A percentile compares a stretch with the other conserved stretches of the same genome.
phyloP scores from a whole-genome alignment of 2,113 vertebrate species.

The Percopsis transmontana region DNA sequence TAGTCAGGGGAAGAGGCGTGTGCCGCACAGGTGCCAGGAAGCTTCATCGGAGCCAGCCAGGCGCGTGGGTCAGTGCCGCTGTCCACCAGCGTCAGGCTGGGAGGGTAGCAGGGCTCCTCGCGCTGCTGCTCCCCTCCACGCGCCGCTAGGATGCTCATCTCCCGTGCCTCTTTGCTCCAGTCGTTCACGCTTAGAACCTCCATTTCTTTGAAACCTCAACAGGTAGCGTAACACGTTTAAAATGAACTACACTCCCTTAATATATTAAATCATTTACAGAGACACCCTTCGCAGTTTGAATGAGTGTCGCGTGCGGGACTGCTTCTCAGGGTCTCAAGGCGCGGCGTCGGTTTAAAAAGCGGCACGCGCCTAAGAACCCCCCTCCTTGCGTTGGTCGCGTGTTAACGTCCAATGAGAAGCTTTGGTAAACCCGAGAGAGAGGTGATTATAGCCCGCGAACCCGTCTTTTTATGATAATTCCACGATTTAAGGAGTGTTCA shows the following conservation, averaged over 20 bases:
- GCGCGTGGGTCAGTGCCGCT: conserved; percentile 83
- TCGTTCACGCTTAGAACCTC: conserved; percentile 68
- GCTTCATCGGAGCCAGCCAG: conserved; percentile 84
- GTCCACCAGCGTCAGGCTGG: conserved; percentile 80
- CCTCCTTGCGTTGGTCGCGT: conserved; percentile 92
- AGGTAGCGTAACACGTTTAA: not conserved
- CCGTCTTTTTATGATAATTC: conserved; percentile 68
- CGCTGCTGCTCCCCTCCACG: conserved; percentile 63
- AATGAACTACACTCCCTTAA: not conserved
- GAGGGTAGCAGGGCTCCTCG: conserved; percentile 63
- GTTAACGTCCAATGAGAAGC: conserved; percentile 86
- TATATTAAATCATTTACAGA: conserved; percentile 10
- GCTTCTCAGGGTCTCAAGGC: conserved; percentile 87
- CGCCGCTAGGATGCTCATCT: conserved; percentile 43
- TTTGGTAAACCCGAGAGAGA: conserved; percentile 64
- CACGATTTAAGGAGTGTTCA: conserved; percentile 68
- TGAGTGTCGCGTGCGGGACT: conserved; percentile 80
- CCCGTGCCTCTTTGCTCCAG: conserved; percentile 66
- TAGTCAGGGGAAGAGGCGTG: conserved; percentile 79
- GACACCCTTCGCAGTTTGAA: conserved; percentile 43
- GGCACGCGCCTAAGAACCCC: conserved; percentile 92
- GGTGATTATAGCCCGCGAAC: conserved; percentile 60
- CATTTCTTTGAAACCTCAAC: conserved; percentile 57
- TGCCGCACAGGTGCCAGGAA: conserved; percentile 81
- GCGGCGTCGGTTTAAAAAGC: conserved; percentile 90